Base-by-base conservation (phyloP, 2,113 vertebrate species). In the Melanerpes formicivorus region DNA sequence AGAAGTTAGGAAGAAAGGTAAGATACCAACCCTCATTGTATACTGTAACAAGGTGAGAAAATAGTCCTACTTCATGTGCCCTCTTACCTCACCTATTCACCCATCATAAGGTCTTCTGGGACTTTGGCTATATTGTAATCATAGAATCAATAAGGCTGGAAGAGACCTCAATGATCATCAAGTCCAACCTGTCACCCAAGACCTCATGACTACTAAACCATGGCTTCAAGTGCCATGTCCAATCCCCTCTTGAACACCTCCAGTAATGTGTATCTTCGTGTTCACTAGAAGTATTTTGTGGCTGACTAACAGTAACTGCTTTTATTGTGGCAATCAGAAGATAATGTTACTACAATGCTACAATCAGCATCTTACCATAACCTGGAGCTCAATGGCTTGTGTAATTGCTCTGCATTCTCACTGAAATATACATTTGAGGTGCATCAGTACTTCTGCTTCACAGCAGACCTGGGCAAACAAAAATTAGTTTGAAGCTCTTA, bases 1-100 rank as follows among this genome's bases (percentile, higher is more conserved):
- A 69, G 18, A 80, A 60, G 9, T 32, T 8, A 25, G 4, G 10
- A 58, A 76, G 46, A 59, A 69, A 73, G 29, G 29, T 1, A 6
- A 83, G 37, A 4, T 32, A 27, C 14, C 5, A 23, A 6, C 6
- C 25, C 25, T 26, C 19, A 34, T 40, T 0, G 0, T 14, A 32
- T 8, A 13, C 6, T 18, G 8, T 1, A 59, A n/a, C 3, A 11
- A 42, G 52, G 23, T 10, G 10, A 17, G 29, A 56, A 65, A 52
- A 27, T 10, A n/a, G 2, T 6, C 19, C 2, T 11, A 11, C 64
- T 50, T 37, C 40, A 27, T 1, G 1, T 25, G 10, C 10, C 10
- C 15, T 81, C 18, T 59, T 60, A 72, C 37, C 65, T 69, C 1
- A 2, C 40, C 30, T 40, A 4, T 42, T 66, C 15, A 69, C 48